Base-by-base conservation (phyloP, 2,888 invertebrate species). In the Drosophila dives region DNA sequence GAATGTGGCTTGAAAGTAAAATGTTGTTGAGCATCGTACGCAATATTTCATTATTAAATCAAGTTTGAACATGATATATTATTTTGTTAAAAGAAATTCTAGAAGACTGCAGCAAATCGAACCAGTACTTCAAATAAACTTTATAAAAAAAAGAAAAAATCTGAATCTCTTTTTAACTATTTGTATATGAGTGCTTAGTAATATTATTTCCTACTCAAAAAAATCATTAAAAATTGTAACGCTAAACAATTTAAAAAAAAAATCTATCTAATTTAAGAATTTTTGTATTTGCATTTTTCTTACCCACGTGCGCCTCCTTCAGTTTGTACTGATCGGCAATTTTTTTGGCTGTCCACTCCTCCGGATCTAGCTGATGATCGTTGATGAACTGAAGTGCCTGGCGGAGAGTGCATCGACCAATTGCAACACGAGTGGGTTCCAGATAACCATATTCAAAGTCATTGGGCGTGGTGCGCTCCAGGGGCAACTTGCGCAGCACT, bases 281-380 rank as follows among this genome's bases (percentile, higher is more conserved):
- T 12, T 7, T 29, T 29, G 3, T 15, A 36, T 15, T 2, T 45
- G 15, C 8, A 23, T 8, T 1, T 12, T 15, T 11, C 89, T 77
- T 92, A 94, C 95, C 93, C 73, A 96, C 94, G 92, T 94, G 93
- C 60, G 95, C 93, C 79, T 94, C 93, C 64, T 95, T 95, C 58
- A 98, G 81, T 87, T 95, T 95, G 90, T 96, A 96, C 71, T 96
- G 94, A 53, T 94, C 90, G 1, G 97, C 95, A 89, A 97, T 95
- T 90, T 93, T 94, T 12, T 94, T 92, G 0, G 93, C 92, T 6
- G 94, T 95, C 85, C 95, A 94, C 51, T 93, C 93, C 32, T 93
- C 90, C 0, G 96, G 95, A 81, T 96, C 94, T 0, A 92, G 87
- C 86, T 95, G 94, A 91, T 97, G 94, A 26, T 95, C 94, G 0